Base-by-base conservation (phyloP, 2,888 invertebrate species). In the Pandemis cinnamomeana region DNA sequence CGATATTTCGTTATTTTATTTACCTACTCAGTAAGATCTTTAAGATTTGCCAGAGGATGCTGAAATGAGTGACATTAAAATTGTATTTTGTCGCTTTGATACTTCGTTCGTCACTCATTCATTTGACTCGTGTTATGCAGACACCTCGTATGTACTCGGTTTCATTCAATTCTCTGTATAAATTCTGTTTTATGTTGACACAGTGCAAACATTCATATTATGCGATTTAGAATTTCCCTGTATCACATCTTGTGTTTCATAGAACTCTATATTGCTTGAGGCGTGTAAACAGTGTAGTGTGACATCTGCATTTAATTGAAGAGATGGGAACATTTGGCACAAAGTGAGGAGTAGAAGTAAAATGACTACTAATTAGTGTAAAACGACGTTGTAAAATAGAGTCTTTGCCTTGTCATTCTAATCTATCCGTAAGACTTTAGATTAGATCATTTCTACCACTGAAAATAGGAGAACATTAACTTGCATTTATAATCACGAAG, bases 151-250 rank as follows among this genome's bases (percentile, higher is more conserved):
- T 2, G 11, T 27, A 5, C 27, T 27, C 58, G 6, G 20, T 6
- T 11, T 58, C 27, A 58, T 27, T 27, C 11, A 27, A 5, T 11
- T 10, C 20, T 55, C 20, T 58, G 11, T 11, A 58, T 27, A 11
- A 58, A 58, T 27, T 58, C 58, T 58, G 58, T 58, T 27, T 58
- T 11, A 58, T 58, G 27, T 58, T 58, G 58, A 27, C 58, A 58
- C 58, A 58, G 58, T 27, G 58, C 27, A 27, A 58, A 58, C 27
- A 58, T 58, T 58, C 27, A 58, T 55, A 55, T 27, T 27, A 58
- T 58, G 58, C 58, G 58, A 27, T 58, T 58, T 58, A 10, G 58
- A 58, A 58, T 58, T 27, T 58, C 27, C 11, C 11, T 58, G 58
- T 15, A 5, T 5, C n/a, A 53, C 6, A 53, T 53, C 15, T 53